Percentiles rank a stretch among this genome's conserved stretches.
phyloP scores from a whole-genome alignment of 64 coral and sea anemone species.

The Orbicella faveolata region DNA sequence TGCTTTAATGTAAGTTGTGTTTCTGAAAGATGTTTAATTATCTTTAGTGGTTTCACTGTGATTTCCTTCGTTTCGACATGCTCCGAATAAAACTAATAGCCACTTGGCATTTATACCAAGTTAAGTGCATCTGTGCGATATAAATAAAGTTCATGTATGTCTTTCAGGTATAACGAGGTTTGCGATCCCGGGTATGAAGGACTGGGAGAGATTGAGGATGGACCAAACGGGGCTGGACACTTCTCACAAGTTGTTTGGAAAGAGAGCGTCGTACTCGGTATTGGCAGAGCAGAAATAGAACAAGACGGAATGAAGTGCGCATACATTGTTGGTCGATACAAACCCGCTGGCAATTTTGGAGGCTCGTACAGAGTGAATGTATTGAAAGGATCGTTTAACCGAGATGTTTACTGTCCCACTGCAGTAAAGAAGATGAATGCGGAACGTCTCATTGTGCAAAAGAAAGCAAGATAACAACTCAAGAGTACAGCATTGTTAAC shows the following conservation, averaged over 20 bases:
- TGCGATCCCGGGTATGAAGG: slow-evolving; percentile 40
- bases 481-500: no score
- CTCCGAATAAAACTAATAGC: no score
- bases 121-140: not conserved
- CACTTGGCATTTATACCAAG: not conserved
- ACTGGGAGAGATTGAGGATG: not conserved
- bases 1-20: no score
- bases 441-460: not conserved
- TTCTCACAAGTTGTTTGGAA: slow-evolving; percentile 67
- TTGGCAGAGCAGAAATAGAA: slow-evolving; percentile 20
- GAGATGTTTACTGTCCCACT: slow-evolving; percentile 6
- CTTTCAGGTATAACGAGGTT: slow-evolving; percentile 63
- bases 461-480: no score
- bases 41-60: no score
- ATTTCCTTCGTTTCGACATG: no score
- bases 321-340: slow-evolving; percentile 46
- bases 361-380: slow-evolving; percentile 29
- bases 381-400: slow-evolving; percentile 40
- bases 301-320: slow-evolving; percentile 8
- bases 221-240: not conserved
- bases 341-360: slow-evolving; percentile 12
- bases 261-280: slow-evolving; percentile 31
- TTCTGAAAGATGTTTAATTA: no score
- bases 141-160: not conserved
- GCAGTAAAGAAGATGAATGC: not conserved